Percentiles rank a stretch among this genome's conserved stretches.
Evolutionary conservation across 2,797 vertebrate genomes (phyloP).

Genomic region (Cirrhinus molitorella): DNA sequence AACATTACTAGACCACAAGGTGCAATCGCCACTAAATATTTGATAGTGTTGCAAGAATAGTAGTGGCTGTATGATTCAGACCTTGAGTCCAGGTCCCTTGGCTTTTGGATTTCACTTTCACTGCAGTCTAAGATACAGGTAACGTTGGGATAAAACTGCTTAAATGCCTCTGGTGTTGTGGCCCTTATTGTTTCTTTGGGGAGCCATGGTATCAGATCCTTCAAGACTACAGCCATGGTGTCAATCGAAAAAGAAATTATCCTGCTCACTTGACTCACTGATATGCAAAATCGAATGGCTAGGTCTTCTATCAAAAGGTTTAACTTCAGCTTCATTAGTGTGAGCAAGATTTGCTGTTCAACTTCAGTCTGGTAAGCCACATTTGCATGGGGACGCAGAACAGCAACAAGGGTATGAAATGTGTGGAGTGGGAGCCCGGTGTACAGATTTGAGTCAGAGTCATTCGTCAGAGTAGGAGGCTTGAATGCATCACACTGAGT

Average conservation of each 20-base stretch:
- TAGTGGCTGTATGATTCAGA: constrained; percentile 23
- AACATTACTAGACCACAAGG: constrained; percentile 19
- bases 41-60: constrained; percentile 8
- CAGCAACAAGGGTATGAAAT: constrained; percentile 15
- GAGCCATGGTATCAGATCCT: constrained; percentile 14
- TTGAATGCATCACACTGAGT: neutral
- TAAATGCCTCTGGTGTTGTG: neutral
- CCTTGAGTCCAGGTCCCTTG: constrained; percentile 1
- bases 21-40: constrained; percentile 15
- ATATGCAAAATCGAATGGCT: neutral
- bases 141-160: neutral
- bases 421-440: constrained; percentile 1
- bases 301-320: neutral
- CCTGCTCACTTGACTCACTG: neutral
- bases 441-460: constrained; percentile 6
- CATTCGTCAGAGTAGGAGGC: neutral
- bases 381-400: neutral
- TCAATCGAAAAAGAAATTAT: constrained; percentile 2
- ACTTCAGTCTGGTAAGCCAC: neutral
- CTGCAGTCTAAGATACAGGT: neutral
- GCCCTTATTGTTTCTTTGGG: neutral
- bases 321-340: constrained; percentile 10
- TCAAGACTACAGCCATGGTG: constrained; percentile 9
- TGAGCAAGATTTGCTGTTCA: neutral
- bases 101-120: neutral